Percentiles rank a stretch among this genome's conserved stretches.
Evolutionary conservation across 2,113 vertebrate genomes (phyloP).

Genomic region (Acanthochromis polyacanthus): DNA sequence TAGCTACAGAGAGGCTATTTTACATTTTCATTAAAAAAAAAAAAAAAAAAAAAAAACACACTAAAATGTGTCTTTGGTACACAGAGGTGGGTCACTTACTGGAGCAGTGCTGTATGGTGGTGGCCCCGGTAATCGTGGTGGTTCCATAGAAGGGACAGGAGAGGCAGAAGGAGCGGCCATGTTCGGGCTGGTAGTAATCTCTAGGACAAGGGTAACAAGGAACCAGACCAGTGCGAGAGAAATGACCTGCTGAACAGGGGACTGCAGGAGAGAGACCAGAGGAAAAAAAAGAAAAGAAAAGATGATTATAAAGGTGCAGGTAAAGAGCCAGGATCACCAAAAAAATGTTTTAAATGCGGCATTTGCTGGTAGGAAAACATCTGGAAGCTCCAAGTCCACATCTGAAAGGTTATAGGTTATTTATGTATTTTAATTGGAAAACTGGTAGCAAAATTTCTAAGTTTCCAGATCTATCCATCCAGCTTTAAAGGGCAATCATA

Average conservation of each 20-base stretch:
- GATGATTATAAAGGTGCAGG: not conserved
- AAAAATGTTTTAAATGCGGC: not conserved
- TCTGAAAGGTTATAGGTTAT: slow-evolving; percentile 34
- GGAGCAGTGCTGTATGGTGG: slow-evolving; percentile 94
- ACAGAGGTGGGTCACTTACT: slow-evolving; percentile 84
- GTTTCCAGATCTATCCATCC: slow-evolving; percentile 38
- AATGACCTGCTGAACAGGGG: slow-evolving; percentile 92
- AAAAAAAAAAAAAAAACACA: too few species aligned
- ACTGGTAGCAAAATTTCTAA: not conserved
- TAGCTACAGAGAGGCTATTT: too few species aligned
- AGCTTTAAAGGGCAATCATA: slow-evolving; percentile 31
- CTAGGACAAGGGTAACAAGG: slow-evolving; percentile 95
- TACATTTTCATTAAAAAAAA: too few species aligned
- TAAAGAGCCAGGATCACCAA: not conserved
- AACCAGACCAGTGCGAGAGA: slow-evolving; percentile 95
- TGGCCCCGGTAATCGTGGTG: slow-evolving; percentile 90
- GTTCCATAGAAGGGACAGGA: slow-evolving; percentile 98
- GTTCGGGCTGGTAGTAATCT: slow-evolving; percentile 96
- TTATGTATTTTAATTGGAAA: slow-evolving; percentile 29
- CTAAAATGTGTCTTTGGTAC: too few species aligned
- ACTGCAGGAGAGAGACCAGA: slow-evolving; percentile 79
- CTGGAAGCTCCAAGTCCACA: not conserved
- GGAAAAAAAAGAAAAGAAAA: not conserved
- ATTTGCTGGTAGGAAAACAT: slow-evolving; percentile 24
- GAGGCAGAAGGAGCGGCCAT: slow-evolving; percentile 95